A percentile compares a stretch with the other conserved stretches of the same genome.
Conservation (phyloP, 2,888 invertebrate species). For the Lasioglossum morio region DNA sequence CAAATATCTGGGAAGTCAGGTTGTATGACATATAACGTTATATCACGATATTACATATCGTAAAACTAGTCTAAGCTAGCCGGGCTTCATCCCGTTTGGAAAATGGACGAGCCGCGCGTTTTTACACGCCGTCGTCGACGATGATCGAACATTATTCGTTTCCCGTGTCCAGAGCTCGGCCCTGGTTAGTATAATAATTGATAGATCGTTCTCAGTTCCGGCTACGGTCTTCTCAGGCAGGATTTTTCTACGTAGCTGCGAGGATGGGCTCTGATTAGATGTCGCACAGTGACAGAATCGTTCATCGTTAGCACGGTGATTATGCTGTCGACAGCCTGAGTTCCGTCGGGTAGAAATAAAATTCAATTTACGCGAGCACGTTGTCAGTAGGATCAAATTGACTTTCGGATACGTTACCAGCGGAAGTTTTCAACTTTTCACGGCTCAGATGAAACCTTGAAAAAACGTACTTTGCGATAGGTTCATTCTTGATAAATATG, state of each 20-base stretch:
- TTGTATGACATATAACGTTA: no score
- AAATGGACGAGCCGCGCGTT: background rate
- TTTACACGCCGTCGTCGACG: background rate
- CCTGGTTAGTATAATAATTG: background rate
- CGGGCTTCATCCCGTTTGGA: background rate
- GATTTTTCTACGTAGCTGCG: background rate
- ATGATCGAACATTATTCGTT: constrained; percentile 40
- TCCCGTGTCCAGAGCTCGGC: background rate
- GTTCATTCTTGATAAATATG: no score
- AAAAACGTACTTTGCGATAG: no score
- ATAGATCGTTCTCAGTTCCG: constrained; percentile 17
- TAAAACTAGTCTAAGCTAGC: background rate
- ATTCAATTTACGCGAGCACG: background rate
- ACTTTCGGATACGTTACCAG: background rate
- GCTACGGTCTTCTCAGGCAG: background rate
- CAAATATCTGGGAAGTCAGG: background rate
- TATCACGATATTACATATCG: no score
- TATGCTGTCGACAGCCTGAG: background rate
- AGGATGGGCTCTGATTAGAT: background rate
- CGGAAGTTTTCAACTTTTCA: background rate
- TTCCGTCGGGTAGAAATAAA: background rate
- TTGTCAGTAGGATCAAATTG: background rate
- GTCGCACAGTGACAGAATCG: background rate
- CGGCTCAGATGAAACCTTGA: background rate
- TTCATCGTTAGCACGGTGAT: background rate